These are phyloP conservation scores for Indicator indicator DNA, from an alignment of 2,113 vertebrate species.

Conservation along the genomic window DNA sequence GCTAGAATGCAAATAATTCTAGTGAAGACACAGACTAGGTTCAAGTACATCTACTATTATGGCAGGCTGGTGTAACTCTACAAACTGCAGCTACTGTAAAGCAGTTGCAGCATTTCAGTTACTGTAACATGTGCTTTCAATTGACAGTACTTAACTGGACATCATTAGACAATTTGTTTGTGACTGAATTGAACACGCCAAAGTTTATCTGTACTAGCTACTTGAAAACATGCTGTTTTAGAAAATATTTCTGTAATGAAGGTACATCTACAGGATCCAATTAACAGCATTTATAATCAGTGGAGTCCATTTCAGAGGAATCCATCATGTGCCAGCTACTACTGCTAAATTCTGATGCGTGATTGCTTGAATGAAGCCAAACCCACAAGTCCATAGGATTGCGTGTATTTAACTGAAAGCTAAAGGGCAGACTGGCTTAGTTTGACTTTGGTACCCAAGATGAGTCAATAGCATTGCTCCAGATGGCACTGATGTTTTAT, in stretches of 20 bases:
- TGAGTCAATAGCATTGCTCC: not conserved
- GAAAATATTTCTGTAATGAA: not conserved
- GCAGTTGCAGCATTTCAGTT: not conserved
- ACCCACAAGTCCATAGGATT: constrained; percentile 22
- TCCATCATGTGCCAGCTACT: not conserved
- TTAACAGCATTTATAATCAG: constrained; percentile 1
- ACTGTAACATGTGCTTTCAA: not conserved
- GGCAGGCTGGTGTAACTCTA: not conserved
- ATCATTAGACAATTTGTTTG: not conserved
- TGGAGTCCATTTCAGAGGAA: constrained; percentile 1
- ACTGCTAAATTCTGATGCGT: constrained; percentile 20
- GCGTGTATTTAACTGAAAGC: constrained; percentile 39
- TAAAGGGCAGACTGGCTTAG: not conserved
- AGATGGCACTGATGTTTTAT: not conserved
- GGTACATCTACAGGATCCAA: not conserved
- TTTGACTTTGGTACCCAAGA: not conserved
- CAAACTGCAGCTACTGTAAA: not conserved
- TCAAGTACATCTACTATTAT: not conserved
- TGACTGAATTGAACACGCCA: not conserved
- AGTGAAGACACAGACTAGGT: not conserved
- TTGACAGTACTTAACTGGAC: not conserved
- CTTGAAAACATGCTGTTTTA: not conserved
- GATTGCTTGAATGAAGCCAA: constrained; percentile 20
- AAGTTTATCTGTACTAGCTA: not conserved
- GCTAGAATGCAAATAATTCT: not conserved